Conservation (phyloP, 1,140 invertebrate species). For the Phthorimaea operculella region DNA sequence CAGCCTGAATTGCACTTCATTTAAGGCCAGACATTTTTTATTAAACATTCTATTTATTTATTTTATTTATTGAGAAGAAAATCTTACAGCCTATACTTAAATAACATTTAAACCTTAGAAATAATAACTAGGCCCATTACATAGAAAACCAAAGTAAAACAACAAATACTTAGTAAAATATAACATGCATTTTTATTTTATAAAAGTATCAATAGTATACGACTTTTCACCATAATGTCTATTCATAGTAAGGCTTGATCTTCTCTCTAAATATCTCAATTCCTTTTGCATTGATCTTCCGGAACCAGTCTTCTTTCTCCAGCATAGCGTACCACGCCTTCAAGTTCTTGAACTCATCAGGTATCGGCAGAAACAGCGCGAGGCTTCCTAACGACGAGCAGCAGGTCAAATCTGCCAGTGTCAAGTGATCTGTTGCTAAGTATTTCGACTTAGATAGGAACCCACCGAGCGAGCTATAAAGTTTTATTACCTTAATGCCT, state of each 20-base stretch:
- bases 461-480: constrained; percentile 23
- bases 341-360: constrained; percentile 12
- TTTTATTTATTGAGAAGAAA: not conserved
- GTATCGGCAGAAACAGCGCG: constrained; percentile 14
- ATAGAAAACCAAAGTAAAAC: too few relatives aligned
- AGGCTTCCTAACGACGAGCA: constrained; percentile 37
- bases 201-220: too few relatives aligned
- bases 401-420: constrained; percentile 48
- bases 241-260: too few relatives aligned
- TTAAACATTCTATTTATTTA: not conserved
- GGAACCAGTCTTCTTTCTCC: constrained; percentile 17
- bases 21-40: too few relatives aligned
- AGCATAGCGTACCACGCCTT: constrained; percentile 14
- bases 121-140: too few relatives aligned
- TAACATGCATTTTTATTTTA: too few relatives aligned
- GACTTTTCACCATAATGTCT: too few relatives aligned
- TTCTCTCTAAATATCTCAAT: not conserved
- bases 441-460: constrained; percentile 22
- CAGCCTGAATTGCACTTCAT: too few relatives aligned
- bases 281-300: constrained; percentile 12
- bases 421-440: constrained; percentile 35
- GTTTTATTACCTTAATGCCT: constrained; percentile 15
- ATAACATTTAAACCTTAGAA: too few relatives aligned
- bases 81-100: too few relatives aligned
- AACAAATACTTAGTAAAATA: too few relatives aligned